These are phyloP conservation scores for Aphelenchoides avenae DNA, from an alignment of 1,140 invertebrate species.

Conservation along the genomic window DNA sequence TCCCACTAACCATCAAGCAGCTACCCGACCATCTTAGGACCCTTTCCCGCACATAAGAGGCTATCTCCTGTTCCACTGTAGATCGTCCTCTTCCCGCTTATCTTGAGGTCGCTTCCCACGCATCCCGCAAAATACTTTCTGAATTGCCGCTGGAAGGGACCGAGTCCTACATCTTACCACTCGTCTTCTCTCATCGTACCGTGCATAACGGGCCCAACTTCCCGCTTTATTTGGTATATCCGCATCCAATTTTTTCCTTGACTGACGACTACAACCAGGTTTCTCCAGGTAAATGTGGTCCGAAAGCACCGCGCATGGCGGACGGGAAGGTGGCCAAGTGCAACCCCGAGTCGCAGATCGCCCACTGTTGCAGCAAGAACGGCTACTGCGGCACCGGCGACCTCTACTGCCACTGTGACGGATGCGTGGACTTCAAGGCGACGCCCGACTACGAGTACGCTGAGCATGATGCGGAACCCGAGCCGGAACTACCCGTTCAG, in stretches of 20 bases:
- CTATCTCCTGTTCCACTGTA: background rate
- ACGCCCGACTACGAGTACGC: slow-evolving; percentile 21
- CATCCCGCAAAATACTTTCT: too few species aligned
- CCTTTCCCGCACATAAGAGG: too few species aligned
- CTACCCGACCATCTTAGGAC: too few species aligned
- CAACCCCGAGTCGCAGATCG: slow-evolving; percentile 29
- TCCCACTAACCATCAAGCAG: too few species aligned
- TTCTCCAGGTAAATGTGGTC: slow-evolving; percentile 43
- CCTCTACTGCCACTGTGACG: slow-evolving; percentile 39
- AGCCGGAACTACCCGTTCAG: too few species aligned
- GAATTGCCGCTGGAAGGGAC: background rate
- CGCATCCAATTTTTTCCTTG: background rate
- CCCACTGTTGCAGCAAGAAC: slow-evolving; percentile 32
- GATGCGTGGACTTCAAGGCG: slow-evolving; percentile 45
- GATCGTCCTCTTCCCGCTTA: background rate
- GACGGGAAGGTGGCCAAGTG: slow-evolving; percentile 43
- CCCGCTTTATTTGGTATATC: background rate
- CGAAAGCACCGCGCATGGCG: slow-evolving; percentile 33
- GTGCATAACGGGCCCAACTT: background rate
- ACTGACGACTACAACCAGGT: too few species aligned
- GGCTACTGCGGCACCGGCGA: slow-evolving; percentile 37
- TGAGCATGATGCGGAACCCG: too few species aligned
- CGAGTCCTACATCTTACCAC: background rate
- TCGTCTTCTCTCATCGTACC: background rate
- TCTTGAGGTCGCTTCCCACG: background rate